phyloP scores from a whole-genome alignment of 2,888 invertebrate genomes.

The Philonicus albiceps region DNA sequence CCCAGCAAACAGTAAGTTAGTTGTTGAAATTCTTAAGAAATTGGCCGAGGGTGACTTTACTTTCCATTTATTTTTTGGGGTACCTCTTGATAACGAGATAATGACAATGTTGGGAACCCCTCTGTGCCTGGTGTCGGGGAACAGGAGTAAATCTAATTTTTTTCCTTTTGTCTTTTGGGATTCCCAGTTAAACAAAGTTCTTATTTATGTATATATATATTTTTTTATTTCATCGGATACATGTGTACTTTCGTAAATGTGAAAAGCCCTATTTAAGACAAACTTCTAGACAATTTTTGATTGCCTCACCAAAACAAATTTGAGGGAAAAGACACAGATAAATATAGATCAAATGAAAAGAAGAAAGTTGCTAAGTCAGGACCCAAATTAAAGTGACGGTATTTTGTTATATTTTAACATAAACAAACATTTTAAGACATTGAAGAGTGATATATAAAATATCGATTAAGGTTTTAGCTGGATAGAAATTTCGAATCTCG shows the following conservation, averaged over 20 bases:
- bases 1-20: neutral
- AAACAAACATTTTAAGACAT: too few species aligned
- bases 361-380: too few species aligned
- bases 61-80: conserved; percentile 5
- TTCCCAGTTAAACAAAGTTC: neutral
- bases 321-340: too few species aligned
- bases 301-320: neutral
- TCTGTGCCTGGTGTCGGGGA: neutral
- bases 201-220: neutral
- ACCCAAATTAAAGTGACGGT: too few species aligned
- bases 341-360: too few species aligned
- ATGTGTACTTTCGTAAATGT: neutral
- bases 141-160: neutral
- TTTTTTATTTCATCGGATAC: neutral
- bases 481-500: too few species aligned
- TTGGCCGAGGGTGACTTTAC: conserved; percentile 35
- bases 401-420: too few species aligned
- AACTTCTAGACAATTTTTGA: neutral
- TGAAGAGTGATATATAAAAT: too few species aligned
- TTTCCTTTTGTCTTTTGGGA: neutral
- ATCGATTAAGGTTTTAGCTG: too few species aligned
- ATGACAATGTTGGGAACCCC: neutral
- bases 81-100: conserved; percentile 18
- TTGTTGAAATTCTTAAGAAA: conserved; percentile 33
- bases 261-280: neutral